Conservation (phyloP, 2,888 invertebrate species). For the Oxyteleia sp. region DNA sequence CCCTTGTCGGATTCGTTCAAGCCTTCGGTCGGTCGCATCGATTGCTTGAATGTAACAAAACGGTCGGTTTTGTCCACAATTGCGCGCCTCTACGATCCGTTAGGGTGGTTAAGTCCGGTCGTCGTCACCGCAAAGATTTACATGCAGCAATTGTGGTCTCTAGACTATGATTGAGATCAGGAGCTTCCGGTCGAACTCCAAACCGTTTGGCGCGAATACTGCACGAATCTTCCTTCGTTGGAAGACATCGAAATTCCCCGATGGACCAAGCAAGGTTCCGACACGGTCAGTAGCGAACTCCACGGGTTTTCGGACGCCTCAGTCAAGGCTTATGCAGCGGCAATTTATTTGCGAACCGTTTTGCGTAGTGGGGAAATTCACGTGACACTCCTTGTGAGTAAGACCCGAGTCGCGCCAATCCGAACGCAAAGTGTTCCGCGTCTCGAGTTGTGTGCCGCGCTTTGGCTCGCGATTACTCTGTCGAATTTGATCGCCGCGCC, state of each 20-base stretch:
- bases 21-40: too few relatives aligned
- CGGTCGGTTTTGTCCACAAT: too few relatives aligned
- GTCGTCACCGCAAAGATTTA: not conserved
- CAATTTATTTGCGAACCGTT: not conserved
- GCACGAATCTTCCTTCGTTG: not conserved
- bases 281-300: not conserved
- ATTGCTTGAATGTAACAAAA: too few relatives aligned
- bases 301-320: slow-evolving; percentile 4
- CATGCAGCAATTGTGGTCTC: not conserved
- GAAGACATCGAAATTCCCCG: not conserved
- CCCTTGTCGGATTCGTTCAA: too few relatives aligned
- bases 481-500: too few relatives aligned
- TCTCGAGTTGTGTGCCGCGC: too few relatives aligned
- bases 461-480: too few relatives aligned
- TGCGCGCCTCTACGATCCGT: not conserved
- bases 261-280: slow-evolving; percentile 3
- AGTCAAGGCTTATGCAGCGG: not conserved
- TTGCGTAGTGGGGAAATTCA: too few relatives aligned
- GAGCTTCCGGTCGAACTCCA: not conserved
- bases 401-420: too few relatives aligned
- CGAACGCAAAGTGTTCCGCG: too few relatives aligned
- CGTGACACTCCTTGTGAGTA: too few relatives aligned
- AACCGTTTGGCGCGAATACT: not conserved
- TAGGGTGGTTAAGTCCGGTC: not conserved
- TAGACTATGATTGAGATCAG: not conserved